phyloP scores from a whole-genome alignment of 2,797 vertebrate genomes.

The Halcyon badia region DNA sequence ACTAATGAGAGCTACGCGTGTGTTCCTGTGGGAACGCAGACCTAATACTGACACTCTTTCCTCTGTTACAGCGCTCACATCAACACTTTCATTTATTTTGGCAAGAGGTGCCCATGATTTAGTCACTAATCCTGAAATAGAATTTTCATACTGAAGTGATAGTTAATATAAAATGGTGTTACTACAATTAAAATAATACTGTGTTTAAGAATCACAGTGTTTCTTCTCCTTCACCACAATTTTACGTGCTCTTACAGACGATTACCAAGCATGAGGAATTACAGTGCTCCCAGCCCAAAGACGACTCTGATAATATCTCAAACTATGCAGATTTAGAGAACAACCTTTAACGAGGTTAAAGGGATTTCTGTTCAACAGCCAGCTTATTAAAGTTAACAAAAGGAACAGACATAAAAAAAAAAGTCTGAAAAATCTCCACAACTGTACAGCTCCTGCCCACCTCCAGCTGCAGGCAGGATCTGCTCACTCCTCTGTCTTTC shows the following conservation, averaged over 20 bases:
- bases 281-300: slow-evolving; percentile 41
- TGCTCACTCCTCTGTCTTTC: neutral
- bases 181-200: slow-evolving; percentile 22
- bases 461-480: fast-evolving
- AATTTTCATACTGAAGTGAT: neutral
- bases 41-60: neutral
- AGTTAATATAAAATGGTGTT: neutral
- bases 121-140: slow-evolving; percentile 3
- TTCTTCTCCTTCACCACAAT: slow-evolving; percentile 51
- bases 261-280: slow-evolving; percentile 55
- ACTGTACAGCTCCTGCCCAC: neutral
- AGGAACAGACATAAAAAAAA: neutral
- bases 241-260: neutral
- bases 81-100: slow-evolving; percentile 5
- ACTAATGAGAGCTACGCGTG: neutral
- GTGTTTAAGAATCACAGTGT: neutral
- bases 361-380: slow-evolving; percentile 55
- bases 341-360: slow-evolving; percentile 57
- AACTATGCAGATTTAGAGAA: slow-evolving; percentile 44
- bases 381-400: slow-evolving; percentile 6
- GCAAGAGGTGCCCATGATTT: neutral
- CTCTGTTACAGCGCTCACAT: neutral
- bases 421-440: neutral
- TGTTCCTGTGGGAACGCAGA: slow-evolving; percentile 1
- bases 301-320: slow-evolving; percentile 56